Evolutionary conservation across 2,113 vertebrate genomes (phyloP), one percentile per base, ranked within the genome.

Genomic region (Calidris pygmaea): DNA sequence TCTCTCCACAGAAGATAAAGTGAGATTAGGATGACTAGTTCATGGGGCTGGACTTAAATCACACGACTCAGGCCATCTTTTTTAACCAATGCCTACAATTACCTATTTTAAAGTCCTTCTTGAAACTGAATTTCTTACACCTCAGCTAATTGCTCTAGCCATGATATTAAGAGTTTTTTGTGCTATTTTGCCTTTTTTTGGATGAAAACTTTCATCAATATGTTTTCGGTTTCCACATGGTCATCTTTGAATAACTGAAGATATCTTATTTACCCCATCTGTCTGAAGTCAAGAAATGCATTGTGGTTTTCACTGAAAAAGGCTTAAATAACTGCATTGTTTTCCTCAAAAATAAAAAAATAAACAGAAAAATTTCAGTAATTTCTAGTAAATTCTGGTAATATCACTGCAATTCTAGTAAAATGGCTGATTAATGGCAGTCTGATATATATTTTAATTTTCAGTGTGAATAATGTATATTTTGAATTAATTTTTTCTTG

Each of bases 181-280:
- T 90, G 47, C 19, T 75, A 29, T 62, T 90, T 77, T 56, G 55
- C 20, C 41, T 79, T 74, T 14, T 90, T 91, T 63, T 53, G 50
- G 63, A 91, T 83, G 35, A 84, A 94, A 90, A 90, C 60, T 60
- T 16, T 81, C 37, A 80, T 90, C 6, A 0, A 20, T 76, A 70
- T 56, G 75, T 80, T 94, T 91, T 94, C 73, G 37, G 41, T 76
- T 92, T 89, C 90, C 79, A 94, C 86, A 88, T 71, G 76, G 82
- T 56, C 85, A 68, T 67, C 47, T 86, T 22, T 18, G 43, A 86
- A 52, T n/a, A 95, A 88, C 37, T 39, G 55, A 90, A 88, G 72
- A 55, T 37, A 75, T 37, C 74, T 87, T 83, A 80, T 32, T 90
- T 90, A 77, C 14, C 43, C 79, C 56, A 81, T 75, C 60, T 94